These are phyloP conservation scores for Buphagus erythrorhynchus DNA, from an alignment of 2,797 vertebrate species.

Conservation along the genomic window DNA sequence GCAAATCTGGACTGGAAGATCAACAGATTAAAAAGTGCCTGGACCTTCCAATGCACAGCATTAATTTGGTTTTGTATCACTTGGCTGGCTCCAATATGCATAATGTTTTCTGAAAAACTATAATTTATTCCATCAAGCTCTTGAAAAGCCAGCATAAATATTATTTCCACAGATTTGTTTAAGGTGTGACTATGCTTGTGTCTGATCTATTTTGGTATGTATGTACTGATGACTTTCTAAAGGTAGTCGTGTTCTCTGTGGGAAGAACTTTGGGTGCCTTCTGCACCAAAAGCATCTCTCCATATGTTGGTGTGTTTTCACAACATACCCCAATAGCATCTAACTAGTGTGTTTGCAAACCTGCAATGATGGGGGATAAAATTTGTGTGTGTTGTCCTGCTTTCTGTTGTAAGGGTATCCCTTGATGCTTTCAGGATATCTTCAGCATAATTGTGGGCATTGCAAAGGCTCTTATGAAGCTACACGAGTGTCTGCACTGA, in stretches of 20 bases:
- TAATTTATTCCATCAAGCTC: neutral
- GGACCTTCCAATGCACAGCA: neutral
- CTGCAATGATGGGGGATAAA: rapidly evolving
- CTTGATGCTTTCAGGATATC: neutral
- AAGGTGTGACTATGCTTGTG: neutral
- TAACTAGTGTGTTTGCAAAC: neutral
- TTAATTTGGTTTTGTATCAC: neutral
- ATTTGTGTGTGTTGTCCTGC: neutral
- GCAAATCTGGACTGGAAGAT: neutral
- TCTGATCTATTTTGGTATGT: neutral
- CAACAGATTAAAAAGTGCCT: neutral
- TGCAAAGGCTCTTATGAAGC: neutral
- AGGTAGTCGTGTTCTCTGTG: neutral
- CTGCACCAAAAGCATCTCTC: neutral
- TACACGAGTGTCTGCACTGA: neutral
- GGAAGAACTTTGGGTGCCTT: neutral
- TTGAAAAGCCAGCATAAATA: neutral
- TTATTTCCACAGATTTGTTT: neutral
- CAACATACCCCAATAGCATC: neutral
- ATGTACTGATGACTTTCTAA: neutral
- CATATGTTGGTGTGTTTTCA: neutral
- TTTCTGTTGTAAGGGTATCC: neutral
- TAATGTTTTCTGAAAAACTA: neutral
- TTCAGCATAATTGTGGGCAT: rapidly evolving
- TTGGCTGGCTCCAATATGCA: neutral